These are phyloP conservation scores for Pedionomus torquatus DNA, from an alignment of 2,113 vertebrate species.

Conservation along the genomic window DNA sequence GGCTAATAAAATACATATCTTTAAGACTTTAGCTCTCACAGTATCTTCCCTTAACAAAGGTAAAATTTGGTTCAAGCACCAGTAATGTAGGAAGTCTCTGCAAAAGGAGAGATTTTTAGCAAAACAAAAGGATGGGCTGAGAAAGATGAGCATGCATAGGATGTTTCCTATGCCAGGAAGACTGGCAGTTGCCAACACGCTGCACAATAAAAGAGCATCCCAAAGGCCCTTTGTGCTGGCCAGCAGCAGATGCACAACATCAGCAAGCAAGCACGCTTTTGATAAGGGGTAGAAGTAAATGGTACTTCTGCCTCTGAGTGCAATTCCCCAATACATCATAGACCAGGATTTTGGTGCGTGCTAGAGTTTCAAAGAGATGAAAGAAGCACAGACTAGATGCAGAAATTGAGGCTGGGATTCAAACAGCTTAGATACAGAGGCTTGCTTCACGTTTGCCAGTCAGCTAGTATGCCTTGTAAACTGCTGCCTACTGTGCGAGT, in stretches of 20 bases:
- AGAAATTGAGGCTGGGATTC: background rate
- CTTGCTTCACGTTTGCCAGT: background rate
- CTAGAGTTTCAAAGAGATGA: background rate
- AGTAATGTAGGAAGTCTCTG: background rate
- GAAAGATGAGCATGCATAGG: background rate
- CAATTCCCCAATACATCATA: background rate
- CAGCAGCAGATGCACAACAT: background rate
- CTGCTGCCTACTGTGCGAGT: background rate
- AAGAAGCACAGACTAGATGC: background rate
- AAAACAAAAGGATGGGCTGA: background rate
- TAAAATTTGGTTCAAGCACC: background rate
- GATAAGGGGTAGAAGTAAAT: background rate
- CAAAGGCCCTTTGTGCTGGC: background rate
- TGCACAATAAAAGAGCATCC: background rate
- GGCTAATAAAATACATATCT: background rate
- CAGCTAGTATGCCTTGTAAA: background rate
- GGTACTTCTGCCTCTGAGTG: background rate
- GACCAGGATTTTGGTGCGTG: background rate
- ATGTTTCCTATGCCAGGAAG: background rate
- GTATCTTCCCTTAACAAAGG: background rate
- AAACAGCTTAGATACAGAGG: background rate
- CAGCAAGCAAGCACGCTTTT: background rate
- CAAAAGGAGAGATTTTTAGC: background rate
- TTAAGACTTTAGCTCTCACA: background rate
- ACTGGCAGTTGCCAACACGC: background rate